A percentile compares a stretch with the other conserved stretches of the same genome.
Conservation (phyloP, 2,888 invertebrate genomes). For the Caradrina clavipalpis region DNA sequence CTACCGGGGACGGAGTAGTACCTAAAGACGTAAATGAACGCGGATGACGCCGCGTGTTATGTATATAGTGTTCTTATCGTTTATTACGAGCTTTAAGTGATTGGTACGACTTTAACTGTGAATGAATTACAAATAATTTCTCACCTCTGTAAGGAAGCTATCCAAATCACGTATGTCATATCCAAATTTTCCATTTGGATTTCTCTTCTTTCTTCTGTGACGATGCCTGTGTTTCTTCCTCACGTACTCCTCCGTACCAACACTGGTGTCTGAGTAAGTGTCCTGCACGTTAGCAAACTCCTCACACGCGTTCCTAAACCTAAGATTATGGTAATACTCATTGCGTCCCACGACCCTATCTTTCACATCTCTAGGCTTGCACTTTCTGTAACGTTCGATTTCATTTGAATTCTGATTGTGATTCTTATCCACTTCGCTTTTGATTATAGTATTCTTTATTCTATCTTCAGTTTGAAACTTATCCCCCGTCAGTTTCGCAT, state of each 20-base stretch:
- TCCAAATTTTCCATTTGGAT: slow-evolving; percentile 90
- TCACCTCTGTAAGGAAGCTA: slow-evolving; percentile 94
- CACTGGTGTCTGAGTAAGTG: slow-evolving; percentile 82
- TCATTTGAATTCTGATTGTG: slow-evolving; percentile 74
- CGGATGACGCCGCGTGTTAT: not conserved
- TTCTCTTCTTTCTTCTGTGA: slow-evolving; percentile 84
- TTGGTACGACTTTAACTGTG: slow-evolving; percentile 14
- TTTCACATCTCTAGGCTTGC: slow-evolving; percentile 73
- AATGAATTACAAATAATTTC: slow-evolving; percentile 53
- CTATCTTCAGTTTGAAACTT: slow-evolving; percentile 70
- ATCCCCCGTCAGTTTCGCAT: slow-evolving; percentile 72
- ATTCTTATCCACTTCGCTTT: slow-evolving; percentile 70
- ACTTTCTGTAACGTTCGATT: slow-evolving; percentile 77
- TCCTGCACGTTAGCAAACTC: slow-evolving; percentile 81
- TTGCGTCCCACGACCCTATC: slow-evolving; percentile 84
- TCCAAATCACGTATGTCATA: slow-evolving; percentile 96
- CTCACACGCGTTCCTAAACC: slow-evolving; percentile 84
- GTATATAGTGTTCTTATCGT: slow-evolving; percentile 37
- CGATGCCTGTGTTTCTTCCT: slow-evolving; percentile 87
- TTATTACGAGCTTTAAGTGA: slow-evolving; percentile 18
- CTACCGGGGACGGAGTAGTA: no score
- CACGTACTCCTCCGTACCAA: slow-evolving; percentile 83
- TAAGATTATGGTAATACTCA: slow-evolving; percentile 87
- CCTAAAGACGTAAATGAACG: no score
- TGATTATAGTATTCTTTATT: slow-evolving; percentile 65